These are phyloP conservation scores for Momotus momota DNA, from an alignment of 2,797 vertebrate genomes.

Conservation along the genomic window DNA sequence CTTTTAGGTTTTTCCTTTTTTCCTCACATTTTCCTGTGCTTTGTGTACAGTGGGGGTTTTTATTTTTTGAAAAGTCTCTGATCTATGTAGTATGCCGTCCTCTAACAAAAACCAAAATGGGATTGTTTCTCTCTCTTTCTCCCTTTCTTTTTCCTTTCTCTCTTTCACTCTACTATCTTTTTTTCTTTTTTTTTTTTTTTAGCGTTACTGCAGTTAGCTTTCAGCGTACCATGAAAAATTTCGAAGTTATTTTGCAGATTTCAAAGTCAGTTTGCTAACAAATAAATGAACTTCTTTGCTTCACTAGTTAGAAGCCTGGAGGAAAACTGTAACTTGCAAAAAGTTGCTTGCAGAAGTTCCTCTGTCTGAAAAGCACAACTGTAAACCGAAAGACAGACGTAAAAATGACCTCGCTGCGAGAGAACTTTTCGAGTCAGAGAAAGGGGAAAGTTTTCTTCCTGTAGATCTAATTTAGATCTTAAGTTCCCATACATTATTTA, in stretches of 20 bases:
- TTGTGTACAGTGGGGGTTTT: conserved; percentile 87
- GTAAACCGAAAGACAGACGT: neutral
- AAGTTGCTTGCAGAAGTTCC: neutral
- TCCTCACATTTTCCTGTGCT: conserved; percentile 86
- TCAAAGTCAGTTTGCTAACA: conserved; percentile 67
- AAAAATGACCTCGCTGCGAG: conserved; percentile 36
- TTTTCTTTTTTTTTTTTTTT: conserved; percentile 10
- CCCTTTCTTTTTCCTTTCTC: conserved; percentile 32
- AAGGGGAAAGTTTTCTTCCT: conserved; percentile 53
- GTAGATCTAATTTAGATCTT: conserved; percentile 56
- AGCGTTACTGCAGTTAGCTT: conserved; percentile 36
- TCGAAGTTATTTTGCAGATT: conserved; percentile 63
- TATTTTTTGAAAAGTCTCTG: conserved; percentile 86
- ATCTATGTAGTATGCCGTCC: conserved; percentile 86
- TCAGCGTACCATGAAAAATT: conserved; percentile 46
- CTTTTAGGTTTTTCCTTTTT: conserved; percentile 82
- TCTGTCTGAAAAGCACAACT: conserved; percentile 43
- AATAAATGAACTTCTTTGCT: conserved; percentile 50
- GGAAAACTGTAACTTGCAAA: neutral
- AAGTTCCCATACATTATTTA: conserved; percentile 57
- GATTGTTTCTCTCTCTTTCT: conserved; percentile 83
- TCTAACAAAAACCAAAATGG: conserved; percentile 84
- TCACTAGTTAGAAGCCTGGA: neutral
- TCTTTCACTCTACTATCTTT: conserved; percentile 46
- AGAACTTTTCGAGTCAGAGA: conserved; percentile 48